Base-by-base conservation (phyloP, 2,113 vertebrate genomes). In the Monopterus albus region DNA sequence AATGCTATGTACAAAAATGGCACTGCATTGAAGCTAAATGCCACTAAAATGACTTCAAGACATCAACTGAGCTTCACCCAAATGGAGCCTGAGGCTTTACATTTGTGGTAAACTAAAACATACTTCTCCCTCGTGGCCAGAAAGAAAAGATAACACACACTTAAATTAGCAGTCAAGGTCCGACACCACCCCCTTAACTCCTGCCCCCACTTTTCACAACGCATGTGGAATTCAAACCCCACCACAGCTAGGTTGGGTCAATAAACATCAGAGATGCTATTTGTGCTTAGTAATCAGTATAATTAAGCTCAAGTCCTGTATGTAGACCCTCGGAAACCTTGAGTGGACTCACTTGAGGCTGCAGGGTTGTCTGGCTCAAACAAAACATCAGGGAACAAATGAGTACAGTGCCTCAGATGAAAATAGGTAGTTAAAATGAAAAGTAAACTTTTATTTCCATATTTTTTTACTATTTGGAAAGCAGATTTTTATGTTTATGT, bases 151-250 rank as follows among this genome's bases (percentile, higher is more conserved):
- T 13, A 23, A 75, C 79, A 50, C 18, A 5, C 25, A 68, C 33
- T 52, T 68, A 64, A 58, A 70, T 82, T 83, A 66, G 60, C 78
- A 77, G 69, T 77, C 70, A 81, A 64, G 63, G 65, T 82, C 78
- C 55, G 74, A n/a, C n/a, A n/a, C n/a, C n/a, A n/a, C n/a, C n/a
- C n/a, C n/a, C n/a, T n/a, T 33, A 18, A 53, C 78, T 70, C 47
- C 61, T 58, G 17, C 49, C 23, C 31, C 14, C 6, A n/a, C 13
- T n/a, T 18, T n/a, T 46, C 15, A 43, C n/a, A 72, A 55, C 49
- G 51, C 18, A 57, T 12, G 11, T 29, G 62, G 35, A 69, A 55
- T 43, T 56, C 40, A 71, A 74, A 74, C 58, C 47, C 52, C n/a
- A 59, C 68, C 74, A 69, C 52, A 50, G 49, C 60, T 67, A 72